phyloP scores from a whole-genome alignment of 2,797 vertebrate genomes.

The Heterohyrax brucei region DNA sequence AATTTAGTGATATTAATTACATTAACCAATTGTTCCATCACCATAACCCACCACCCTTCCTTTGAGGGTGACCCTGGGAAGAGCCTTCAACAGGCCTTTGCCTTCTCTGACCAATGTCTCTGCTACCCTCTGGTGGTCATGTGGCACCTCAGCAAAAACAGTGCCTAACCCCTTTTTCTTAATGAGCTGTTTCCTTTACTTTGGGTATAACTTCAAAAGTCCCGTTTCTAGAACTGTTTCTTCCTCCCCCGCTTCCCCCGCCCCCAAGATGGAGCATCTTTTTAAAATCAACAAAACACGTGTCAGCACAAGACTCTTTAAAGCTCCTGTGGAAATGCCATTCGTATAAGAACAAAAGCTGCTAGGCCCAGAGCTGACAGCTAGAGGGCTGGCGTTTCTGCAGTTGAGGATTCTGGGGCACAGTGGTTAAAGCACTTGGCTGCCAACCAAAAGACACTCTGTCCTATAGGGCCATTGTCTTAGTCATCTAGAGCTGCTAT shows the following conservation, averaged over 20 bases:
- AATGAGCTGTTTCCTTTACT: not conserved
- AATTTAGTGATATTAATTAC: not conserved
- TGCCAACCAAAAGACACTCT: too few species aligned
- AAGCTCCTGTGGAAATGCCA: not conserved
- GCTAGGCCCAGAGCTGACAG: not conserved
- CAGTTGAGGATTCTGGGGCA: rapidly evolving
- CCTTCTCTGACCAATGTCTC: conserved; percentile 42
- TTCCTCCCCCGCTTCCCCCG: not conserved
- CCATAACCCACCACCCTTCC: not conserved
- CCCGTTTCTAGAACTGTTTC: not conserved
- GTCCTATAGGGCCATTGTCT: too few species aligned
- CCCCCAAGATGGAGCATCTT: not conserved
- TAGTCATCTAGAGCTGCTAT: too few species aligned
- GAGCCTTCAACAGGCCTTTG: rapidly evolving
- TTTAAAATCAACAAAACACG: not conserved
- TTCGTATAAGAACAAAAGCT: not conserved
- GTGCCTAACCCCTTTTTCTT: not conserved
- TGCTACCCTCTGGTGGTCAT: conserved; percentile 83
- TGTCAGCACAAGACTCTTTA: not conserved
- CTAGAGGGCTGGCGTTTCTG: not conserved
- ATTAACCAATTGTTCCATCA: not conserved
- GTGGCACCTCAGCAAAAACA: not conserved
- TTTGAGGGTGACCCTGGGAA: not conserved
- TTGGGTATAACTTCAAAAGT: not conserved
- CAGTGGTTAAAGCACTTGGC: too few species aligned